phyloP scores from a whole-genome alignment of 2,888 invertebrate genomes.

The Dicroscelio sp. region DNA sequence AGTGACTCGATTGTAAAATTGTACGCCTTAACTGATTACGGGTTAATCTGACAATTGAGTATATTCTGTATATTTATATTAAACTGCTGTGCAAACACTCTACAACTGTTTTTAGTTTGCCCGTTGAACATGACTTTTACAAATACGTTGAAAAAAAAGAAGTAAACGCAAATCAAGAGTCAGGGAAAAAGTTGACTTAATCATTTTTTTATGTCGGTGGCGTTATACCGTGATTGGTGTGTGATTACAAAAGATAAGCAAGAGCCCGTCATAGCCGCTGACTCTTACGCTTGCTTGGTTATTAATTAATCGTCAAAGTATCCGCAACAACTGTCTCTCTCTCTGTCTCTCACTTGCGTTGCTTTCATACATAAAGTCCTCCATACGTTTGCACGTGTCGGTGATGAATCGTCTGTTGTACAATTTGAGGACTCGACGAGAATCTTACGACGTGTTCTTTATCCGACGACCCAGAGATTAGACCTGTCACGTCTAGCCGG shows the following conservation, averaged over 20 bases:
- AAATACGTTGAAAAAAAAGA: no score
- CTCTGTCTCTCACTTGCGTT: constrained; percentile 59
- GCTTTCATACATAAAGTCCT: constrained; percentile 66
- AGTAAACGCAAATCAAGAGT: no score
- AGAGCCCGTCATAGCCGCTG: constrained; percentile 23
- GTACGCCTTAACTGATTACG: constrained; percentile 12
- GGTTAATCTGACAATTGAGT: background rate
- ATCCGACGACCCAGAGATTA: constrained; percentile 80
- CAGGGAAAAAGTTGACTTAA: background rate
- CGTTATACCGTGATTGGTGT: constrained; percentile 35
- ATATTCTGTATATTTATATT: constrained; percentile 17
- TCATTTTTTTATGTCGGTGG: constrained; percentile 27
- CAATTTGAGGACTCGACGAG: constrained; percentile 76
- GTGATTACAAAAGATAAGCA: constrained; percentile 57
- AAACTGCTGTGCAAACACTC: constrained; percentile 17
- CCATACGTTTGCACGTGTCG: constrained; percentile 65
- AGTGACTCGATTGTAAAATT: constrained; percentile 1
- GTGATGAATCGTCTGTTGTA: constrained; percentile 67
- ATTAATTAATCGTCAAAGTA: constrained; percentile 79
- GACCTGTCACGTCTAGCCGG: constrained; percentile 92
- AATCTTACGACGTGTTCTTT: constrained; percentile 67
- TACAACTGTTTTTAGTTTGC: background rate
- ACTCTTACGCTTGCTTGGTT: constrained; percentile 59
- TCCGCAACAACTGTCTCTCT: constrained; percentile 83
- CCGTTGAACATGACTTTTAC: no score